Evolutionary conservation across 2,113 vertebrate genomes (phyloP).

Genomic region (Carassius gibelio): DNA sequence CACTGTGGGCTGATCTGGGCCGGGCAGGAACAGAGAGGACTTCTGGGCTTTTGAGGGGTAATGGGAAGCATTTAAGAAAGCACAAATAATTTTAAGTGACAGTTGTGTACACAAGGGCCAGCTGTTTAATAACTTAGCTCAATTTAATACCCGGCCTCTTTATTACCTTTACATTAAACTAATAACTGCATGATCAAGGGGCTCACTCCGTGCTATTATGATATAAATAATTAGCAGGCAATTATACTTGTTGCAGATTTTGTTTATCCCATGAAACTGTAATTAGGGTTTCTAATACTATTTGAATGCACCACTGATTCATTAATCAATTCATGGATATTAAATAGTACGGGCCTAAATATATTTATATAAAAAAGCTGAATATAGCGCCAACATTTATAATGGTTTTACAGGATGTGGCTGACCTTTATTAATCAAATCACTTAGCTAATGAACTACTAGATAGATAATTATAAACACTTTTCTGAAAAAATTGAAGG

Average conservation of each 20-base stretch:
- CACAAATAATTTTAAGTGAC: slow-evolving; percentile 36
- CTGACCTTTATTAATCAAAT: not conserved
- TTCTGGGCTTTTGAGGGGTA: not conserved
- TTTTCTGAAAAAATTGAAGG: not conserved
- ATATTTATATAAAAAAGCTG: not conserved
- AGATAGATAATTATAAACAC: no score
- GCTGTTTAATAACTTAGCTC: slow-evolving; percentile 24
- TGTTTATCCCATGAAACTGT: slow-evolving; percentile 7
- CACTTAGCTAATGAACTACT: not conserved
- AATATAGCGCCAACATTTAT: not conserved
- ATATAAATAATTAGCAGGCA: slow-evolving; percentile 37
- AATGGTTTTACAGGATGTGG: not conserved
- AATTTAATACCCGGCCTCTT: slow-evolving; percentile 11
- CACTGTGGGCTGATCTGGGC: slow-evolving; percentile 20
- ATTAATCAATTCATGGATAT: not conserved
- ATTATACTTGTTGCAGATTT: slow-evolving; percentile 30
- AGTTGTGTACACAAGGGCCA: slow-evolving; percentile 15
- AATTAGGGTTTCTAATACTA: not conserved
- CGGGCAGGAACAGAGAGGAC: slow-evolving; percentile 6
- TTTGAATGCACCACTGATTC: not conserved
- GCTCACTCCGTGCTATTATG: slow-evolving; percentile 22
- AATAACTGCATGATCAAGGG: slow-evolving; percentile 33
- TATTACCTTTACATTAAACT: slow-evolving; percentile 41
- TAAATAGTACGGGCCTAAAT: not conserved
- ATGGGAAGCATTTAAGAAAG: slow-evolving; percentile 12